Evolutionary conservation across 1,140 invertebrate genomes (phyloP).

Genomic region (Scaptomyza hsui): DNA sequence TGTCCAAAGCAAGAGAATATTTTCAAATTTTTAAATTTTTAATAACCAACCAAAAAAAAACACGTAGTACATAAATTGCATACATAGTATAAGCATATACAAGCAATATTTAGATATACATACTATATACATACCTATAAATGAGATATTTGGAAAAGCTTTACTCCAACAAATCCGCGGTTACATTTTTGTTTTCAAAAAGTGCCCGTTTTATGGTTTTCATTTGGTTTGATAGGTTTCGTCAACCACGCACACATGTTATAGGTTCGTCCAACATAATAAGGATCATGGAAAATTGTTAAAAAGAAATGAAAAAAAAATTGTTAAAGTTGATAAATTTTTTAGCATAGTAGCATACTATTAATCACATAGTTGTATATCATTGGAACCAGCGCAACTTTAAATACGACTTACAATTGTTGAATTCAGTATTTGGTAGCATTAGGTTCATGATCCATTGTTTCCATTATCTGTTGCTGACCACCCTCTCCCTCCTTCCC

Average conservation of each 20-base stretch:
- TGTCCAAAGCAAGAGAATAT: slow-evolving; percentile 34
- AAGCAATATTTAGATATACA: slow-evolving; percentile 18
- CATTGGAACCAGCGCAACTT: slow-evolving; percentile 57
- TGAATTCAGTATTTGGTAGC: slow-evolving; percentile 70
- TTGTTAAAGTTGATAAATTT: slow-evolving; percentile 78
- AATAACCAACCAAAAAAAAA: slow-evolving; percentile 22
- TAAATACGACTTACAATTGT: slow-evolving; percentile 67
- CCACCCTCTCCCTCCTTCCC: background rate
- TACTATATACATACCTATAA: slow-evolving; percentile 25
- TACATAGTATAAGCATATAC: slow-evolving; percentile 37
- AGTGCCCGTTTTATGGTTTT: slow-evolving; percentile 54
- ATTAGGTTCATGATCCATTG: slow-evolving; percentile 77
- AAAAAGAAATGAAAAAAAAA: slow-evolving; percentile 37
- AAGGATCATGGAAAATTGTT: slow-evolving; percentile 69
- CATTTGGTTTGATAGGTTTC: slow-evolving; percentile 50
- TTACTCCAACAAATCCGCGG: slow-evolving; percentile 53
- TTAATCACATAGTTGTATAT: slow-evolving; percentile 43
- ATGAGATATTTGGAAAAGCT: slow-evolving; percentile 64
- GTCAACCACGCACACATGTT: slow-evolving; percentile 61
- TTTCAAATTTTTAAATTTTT: slow-evolving; percentile 49
- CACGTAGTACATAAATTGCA: slow-evolving; percentile 47
- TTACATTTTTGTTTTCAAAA: slow-evolving; percentile 56
- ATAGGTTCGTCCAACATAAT: slow-evolving; percentile 39
- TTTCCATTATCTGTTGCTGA: slow-evolving; percentile 77
- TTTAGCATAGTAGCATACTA: slow-evolving; percentile 61